These are phyloP conservation scores for Scotopteryx bipunctaria DNA, from an alignment of 2,888 invertebrate species.

Conservation along the genomic window DNA sequence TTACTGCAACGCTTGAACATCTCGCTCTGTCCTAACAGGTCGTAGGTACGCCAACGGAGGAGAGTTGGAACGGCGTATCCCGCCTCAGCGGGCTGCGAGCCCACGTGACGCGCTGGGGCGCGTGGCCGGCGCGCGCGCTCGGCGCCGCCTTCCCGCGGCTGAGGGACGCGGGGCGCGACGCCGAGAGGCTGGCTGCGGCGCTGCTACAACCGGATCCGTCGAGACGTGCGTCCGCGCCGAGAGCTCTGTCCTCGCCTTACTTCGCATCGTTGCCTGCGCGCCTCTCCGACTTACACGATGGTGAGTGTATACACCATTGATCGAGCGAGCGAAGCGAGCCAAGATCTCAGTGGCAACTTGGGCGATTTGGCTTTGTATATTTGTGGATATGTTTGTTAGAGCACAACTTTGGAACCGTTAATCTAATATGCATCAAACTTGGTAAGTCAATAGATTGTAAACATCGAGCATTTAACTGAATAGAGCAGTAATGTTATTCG, in stretches of 20 bases:
- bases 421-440: no score
- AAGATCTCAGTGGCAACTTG: no score
- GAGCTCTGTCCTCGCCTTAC: conserved; percentile 94
- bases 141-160: conserved; percentile 95
- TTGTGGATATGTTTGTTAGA: no score
- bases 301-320: conserved; percentile 78
- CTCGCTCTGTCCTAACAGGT: no score
- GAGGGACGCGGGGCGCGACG: conserved; percentile 93
- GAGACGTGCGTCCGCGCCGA: conserved; percentile 92
- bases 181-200: conserved; percentile 93
- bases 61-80: conserved; percentile 96
- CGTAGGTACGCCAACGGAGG: conserved; percentile 97
- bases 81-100: conserved; percentile 93
- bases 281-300: conserved; percentile 95
- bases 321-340: background rate
- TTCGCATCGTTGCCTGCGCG: conserved; percentile 95
- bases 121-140: conserved; percentile 89
- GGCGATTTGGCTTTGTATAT: no score
- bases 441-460: no score
- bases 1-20: no score
- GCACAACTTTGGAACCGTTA: no score
- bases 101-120: conserved; percentile 83
- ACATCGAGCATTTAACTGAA: no score
- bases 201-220: conserved; percentile 94
- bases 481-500: no score